A percentile compares a stretch with the other conserved stretches of the same genome.
These are phyloP conservation scores for Upupa epops DNA, from an alignment of 2,113 vertebrate species.

Conservation along the genomic window DNA sequence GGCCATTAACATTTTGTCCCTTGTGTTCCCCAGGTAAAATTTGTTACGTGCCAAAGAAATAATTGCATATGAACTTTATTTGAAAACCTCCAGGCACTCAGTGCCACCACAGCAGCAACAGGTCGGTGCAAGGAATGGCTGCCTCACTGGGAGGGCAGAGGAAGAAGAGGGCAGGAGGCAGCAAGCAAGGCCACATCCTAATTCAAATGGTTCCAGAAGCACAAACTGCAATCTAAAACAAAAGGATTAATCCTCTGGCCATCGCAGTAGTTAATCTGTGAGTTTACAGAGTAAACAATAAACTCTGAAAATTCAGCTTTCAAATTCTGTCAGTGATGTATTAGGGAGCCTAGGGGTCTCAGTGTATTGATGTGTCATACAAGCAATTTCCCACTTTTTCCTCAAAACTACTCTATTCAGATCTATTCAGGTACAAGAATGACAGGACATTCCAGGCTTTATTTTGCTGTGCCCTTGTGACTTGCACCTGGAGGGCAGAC, in stretches of 20 bases:
- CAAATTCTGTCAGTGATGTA: slow-evolving; percentile 10
- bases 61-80: neutral
- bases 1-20: slow-evolving; percentile 34
- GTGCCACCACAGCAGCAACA: neutral
- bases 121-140: neutral
- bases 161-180: neutral
- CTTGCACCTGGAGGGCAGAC: neutral
- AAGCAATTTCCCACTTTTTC: neutral
- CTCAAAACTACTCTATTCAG: neutral
- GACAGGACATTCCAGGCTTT: neutral
- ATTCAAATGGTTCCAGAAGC: neutral
- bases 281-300: slow-evolving; percentile 13
- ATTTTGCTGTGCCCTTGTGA: neutral
- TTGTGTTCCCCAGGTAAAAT: slow-evolving; percentile 16
- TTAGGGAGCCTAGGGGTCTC: neutral
- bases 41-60: slow-evolving; percentile 6
- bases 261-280: neutral
- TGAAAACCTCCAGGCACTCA: neutral
- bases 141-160: neutral
- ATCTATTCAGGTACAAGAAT: neutral
- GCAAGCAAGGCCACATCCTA: neutral
- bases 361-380: neutral
- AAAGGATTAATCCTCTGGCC: neutral
- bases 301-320: slow-evolving; percentile 1
- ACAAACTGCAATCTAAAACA: neutral